A percentile compares a stretch with the other conserved stretches of the same genome.
Conservation (phyloP, 2,888 invertebrate species). For the Lycia hirtaria region DNA sequence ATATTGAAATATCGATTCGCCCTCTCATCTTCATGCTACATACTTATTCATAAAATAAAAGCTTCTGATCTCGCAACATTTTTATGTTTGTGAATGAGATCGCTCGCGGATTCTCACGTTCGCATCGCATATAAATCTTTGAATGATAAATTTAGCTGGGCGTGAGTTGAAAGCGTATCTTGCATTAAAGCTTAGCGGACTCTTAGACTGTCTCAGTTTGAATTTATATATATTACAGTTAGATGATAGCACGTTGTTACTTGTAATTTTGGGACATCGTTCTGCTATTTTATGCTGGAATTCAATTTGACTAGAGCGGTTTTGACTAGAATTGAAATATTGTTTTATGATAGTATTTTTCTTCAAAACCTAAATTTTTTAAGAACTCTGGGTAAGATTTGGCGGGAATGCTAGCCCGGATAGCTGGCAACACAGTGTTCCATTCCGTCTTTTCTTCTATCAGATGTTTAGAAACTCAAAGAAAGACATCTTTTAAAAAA, state of each 20-base stretch:
- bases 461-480: too few relatives aligned
- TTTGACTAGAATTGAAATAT: too few relatives aligned
- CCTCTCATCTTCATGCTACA: conserved; percentile 15
- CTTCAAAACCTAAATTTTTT: too few relatives aligned
- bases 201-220: background rate
- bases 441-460: too few relatives aligned
- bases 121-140: conserved; percentile 39
- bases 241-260: background rate
- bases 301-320: too few relatives aligned
- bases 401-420: too few relatives aligned
- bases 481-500: too few relatives aligned
- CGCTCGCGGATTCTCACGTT: conserved; percentile 48
- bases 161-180: conserved; percentile 17
- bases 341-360: too few relatives aligned
- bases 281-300: too few relatives aligned
- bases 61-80: conserved; percentile 31
- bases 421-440: too few relatives aligned
- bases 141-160: conserved; percentile 29
- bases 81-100: conserved; percentile 42
- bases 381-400: too few relatives aligned
- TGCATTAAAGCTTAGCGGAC: conserved; percentile 8
- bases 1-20: conserved; percentile 27
- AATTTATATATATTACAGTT: background rate
- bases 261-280: too few relatives aligned
- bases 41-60: conserved; percentile 31